A percentile compares a stretch with the other conserved stretches of the same genome.
Conservation (phyloP, 1,140 invertebrate species). For the Penaeus vannamei region DNA sequence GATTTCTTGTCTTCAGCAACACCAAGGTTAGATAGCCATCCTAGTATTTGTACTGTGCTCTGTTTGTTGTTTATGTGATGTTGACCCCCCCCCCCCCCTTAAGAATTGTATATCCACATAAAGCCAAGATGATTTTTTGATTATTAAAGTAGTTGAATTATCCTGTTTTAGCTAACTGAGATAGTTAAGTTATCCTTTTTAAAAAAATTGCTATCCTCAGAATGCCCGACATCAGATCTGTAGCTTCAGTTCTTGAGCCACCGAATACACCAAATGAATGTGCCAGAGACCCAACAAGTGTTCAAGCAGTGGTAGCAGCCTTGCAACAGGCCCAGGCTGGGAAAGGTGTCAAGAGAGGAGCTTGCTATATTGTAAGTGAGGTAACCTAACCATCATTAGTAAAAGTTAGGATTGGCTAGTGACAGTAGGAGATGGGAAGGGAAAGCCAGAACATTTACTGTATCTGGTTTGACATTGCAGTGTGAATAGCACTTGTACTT, state of each 20-base stretch:
- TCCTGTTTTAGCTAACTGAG: neutral
- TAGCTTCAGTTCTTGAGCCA: slow-evolving; percentile 53
- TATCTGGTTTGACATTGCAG: too few species aligned
- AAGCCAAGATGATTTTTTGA: too few species aligned
- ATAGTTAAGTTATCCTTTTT: neutral
- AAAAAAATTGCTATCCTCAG: neutral
- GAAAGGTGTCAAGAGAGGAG: slow-evolving; percentile 44
- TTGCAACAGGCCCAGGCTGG: slow-evolving; percentile 49
- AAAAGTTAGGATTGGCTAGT: neutral
- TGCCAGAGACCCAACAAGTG: slow-evolving; percentile 56
- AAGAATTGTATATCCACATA: too few species aligned
- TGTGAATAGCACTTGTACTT: too few species aligned
- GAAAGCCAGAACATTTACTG: neutral
- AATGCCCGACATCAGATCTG: slow-evolving; percentile 58
- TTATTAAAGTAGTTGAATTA: too few species aligned
- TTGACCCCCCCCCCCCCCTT: too few species aligned
- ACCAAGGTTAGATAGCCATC: slow-evolving; percentile 39
- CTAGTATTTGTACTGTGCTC: neutral
- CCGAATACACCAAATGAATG: slow-evolving; percentile 32
- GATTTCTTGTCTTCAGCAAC: slow-evolving; percentile 54
- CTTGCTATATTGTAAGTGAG: slow-evolving; percentile 40
- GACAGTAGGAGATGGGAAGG: neutral
- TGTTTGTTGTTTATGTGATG: neutral
- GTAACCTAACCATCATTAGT: neutral
- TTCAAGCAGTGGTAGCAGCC: slow-evolving; percentile 59